Base-by-base conservation (phyloP, 1,140 invertebrate genomes). In the Harpegnathos saltator region DNA sequence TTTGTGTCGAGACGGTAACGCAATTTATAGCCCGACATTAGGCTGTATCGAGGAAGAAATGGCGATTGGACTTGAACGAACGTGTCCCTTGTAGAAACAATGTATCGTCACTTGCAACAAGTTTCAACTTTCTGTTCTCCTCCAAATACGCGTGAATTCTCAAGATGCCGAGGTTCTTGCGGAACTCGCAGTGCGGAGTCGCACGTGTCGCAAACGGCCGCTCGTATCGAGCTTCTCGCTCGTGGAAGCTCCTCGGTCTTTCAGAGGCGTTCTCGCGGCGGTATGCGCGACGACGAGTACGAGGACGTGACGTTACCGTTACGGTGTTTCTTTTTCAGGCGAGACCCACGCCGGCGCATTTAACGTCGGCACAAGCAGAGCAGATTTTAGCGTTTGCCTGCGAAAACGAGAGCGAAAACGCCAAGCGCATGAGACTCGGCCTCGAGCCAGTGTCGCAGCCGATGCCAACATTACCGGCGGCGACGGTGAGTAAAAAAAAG, bases 351-450 rank as follows among this genome's bases (percentile, higher is more conserved):
- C 98, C 98, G 66, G 98, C 98, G 52, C 98, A 99, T 95, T 95
- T 99, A 91, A 99, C 98, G 52, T 99, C 98, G 82, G 98, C 98
- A 71, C 98, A 98, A 93, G 98, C 98, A 11, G 98, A 99, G 93
- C 98, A 98, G 94, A 98, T 99, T 91, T 95, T 99, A 91, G 98
- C 98, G 85, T 97, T 97, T 89, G 98, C 98, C 61, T 99, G 98
- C 94, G 98, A 99, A 95, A 99, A 99, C 93, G 98, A 99, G 94
- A 98, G 97, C 92, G 97, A 98, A 92, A 99, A 99, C 94, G 98
- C 98, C 38, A 99, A 99, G 94, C 96, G 98, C 89, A 99, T 99
- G 98, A 96, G 98, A 84, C 96, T 99, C 90, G 98, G 98, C 73
- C 95, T 99, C 87, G 98, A 99, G 93, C 98, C 98, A 56, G 97